Conservation (phyloP, 2,113 vertebrate genomes). For the Gorsachius goisagi region DNA sequence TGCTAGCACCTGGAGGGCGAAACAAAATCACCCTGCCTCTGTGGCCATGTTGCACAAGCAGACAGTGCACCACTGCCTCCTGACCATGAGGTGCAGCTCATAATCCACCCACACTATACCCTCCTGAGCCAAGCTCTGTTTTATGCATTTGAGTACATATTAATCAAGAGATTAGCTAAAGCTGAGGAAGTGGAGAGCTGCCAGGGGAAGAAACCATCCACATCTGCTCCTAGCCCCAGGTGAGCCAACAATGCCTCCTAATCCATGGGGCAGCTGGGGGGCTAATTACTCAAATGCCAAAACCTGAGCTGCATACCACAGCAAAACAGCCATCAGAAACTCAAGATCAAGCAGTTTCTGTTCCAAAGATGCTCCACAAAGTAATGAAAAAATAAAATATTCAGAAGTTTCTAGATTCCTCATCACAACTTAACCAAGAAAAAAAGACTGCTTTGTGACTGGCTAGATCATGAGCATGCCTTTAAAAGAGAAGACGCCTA, state of each 20-base stretch:
- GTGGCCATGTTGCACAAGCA: neutral
- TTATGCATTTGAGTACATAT: no score
- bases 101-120: no score
- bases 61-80: neutral
- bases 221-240: neutral
- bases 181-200: neutral
- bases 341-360: neutral
- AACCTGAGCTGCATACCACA: neutral
- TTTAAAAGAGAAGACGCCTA: neutral
- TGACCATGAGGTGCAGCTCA: neutral
- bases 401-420: neutral
- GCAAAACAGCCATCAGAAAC: neutral
- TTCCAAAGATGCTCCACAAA: neutral
- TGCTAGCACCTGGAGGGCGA: neutral
- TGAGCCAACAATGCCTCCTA: neutral
- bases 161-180: neutral
- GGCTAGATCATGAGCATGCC: neutral
- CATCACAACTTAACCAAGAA: neutral
- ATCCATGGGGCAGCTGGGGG: neutral
- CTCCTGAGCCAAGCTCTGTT: neutral
- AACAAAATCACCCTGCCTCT: no score
- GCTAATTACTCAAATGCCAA: neutral
- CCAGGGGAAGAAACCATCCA: neutral
- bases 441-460: neutral
- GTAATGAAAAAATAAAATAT: neutral